Evolutionary conservation across 2,888 invertebrate genomes (phyloP).

Genomic region (Bugula neritina): DNA sequence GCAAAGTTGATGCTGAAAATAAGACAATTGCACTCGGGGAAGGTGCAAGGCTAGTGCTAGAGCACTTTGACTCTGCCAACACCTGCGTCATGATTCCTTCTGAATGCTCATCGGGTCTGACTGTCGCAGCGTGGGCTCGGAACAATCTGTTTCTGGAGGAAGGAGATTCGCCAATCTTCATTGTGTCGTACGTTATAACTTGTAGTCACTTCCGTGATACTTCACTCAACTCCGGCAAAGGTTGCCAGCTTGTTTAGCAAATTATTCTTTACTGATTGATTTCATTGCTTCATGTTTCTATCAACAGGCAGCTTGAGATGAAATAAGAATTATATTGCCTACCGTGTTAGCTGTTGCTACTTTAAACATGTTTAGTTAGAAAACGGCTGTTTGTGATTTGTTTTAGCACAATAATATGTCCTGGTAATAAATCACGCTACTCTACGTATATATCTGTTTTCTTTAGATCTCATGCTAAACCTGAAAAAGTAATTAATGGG

Average conservation of each 20-base stretch:
- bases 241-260: too few species aligned
- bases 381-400: too few species aligned
- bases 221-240: too few species aligned
- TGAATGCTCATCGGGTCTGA: background rate
- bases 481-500: background rate
- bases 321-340: too few species aligned
- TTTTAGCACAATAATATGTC: too few species aligned
- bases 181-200: background rate
- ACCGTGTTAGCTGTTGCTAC: too few species aligned
- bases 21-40: slow-evolving; percentile 5
- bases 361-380: too few species aligned
- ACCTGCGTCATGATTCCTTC: background rate
- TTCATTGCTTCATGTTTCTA: too few species aligned
- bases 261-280: too few species aligned
- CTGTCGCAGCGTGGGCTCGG: background rate
- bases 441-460: background rate
- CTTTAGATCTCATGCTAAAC: slow-evolving; percentile 4
- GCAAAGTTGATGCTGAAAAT: slow-evolving; percentile 12
- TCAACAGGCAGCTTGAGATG: too few species aligned
- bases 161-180: background rate
- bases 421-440: too few species aligned
- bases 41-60: background rate
- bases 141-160: slow-evolving; percentile 6
- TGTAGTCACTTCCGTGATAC: too few species aligned
- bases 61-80: background rate